These are phyloP conservation scores for Caenorhabditis imperialis DNA, from an alignment of 2,888 invertebrate genomes.

Conservation along the genomic window DNA sequence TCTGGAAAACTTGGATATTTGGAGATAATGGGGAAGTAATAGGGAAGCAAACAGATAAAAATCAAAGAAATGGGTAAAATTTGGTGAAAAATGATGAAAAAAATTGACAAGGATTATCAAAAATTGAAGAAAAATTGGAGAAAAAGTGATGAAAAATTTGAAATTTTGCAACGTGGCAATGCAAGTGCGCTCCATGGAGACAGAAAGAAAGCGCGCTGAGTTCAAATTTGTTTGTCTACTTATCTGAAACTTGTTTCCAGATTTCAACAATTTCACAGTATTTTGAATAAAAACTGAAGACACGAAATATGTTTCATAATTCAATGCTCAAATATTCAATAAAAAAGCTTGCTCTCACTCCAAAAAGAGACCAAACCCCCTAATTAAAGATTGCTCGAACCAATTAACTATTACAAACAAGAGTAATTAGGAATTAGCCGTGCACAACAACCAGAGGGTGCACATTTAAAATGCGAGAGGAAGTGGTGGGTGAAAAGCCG, in stretches of 20 bases:
- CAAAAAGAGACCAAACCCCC: no score
- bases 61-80: constrained; percentile 6
- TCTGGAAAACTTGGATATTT: no score
- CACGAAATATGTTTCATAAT: no score
- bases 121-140: not conserved
- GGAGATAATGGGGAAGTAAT: not conserved
- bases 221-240: not conserved
- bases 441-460: constrained; percentile 1
- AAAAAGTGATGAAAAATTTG: not conserved
- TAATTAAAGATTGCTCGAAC: no score
- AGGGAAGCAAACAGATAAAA: not conserved
- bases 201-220: not conserved
- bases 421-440: constrained; percentile 6
- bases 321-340: no score
- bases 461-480: constrained; percentile 14
- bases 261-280: no score
- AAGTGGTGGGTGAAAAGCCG: not conserved
- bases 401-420: no score
- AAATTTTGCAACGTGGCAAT: not conserved
- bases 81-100: not conserved
- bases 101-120: no score
- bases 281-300: no score
- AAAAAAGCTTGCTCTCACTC: no score
- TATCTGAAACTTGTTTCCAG: no score
- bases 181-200: constrained; percentile 9